Evolutionary conservation across 2,888 invertebrate species (phyloP), one percentile per base, ranked within the genome.

Genomic region (Eilema depressum): DNA sequence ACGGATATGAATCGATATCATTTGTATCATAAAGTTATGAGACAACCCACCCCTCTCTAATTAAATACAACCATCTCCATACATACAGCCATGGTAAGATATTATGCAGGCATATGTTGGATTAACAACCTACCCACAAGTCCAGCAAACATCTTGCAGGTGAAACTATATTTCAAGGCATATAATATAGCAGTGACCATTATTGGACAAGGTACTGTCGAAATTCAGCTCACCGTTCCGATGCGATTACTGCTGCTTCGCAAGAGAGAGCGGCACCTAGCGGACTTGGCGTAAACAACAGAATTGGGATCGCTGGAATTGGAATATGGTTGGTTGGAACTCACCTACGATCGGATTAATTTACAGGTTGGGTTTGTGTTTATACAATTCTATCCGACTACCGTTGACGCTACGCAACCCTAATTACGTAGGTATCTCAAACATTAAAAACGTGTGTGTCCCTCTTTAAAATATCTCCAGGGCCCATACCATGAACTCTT

Each of bases 191-290:
- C n/a, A 26, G 23, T 37, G 68, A 7, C 56, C 17, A 64, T 63
- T 17, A 63, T 68, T 37, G 56, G 11, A 57, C 26, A 56, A 33
- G 12, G 17, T 66, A 64, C 73, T 70, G 71, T 73, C 72, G 28
- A 75, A 76, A 78, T 79, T 74, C 74, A 73, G 63, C 74, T 72
- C 77, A 78, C 73, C 74, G 63, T 74, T 74, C 72, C 82, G 78
- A 83, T 82, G 76, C 80, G 85, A 85, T 85, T 85, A 85, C 69
- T 65, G 53, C 66, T 67, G 66, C 63, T 60, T 63, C 47, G 60
- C 33, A 75, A 67, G 65, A 37, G 37, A 70, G 56, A 66, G n/a
- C 69, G 56, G 33, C 20, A 66, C 68, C 62, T 47, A 30, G n/a
- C 56, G 61, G 26, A 60, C 60, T 70, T 33, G 57, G 68, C 66